These are phyloP conservation scores for Apodemus sylvaticus DNA, from an alignment of 2,113 vertebrate species.

Conservation along the genomic window DNA sequence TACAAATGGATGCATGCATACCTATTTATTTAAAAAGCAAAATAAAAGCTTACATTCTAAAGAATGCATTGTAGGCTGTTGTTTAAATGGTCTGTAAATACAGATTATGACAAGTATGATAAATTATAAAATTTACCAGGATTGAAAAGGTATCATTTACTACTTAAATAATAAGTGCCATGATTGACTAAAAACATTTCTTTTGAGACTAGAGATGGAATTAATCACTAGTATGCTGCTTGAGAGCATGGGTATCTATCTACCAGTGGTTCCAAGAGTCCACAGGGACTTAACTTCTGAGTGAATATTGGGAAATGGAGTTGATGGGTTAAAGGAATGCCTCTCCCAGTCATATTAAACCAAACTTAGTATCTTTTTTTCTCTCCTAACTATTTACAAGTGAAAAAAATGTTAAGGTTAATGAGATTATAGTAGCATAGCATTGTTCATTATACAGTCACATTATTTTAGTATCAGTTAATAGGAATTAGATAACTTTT, in stretches of 20 bases:
- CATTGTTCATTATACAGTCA: neutral
- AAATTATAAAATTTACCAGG: constrained; percentile 62
- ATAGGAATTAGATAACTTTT: neutral
- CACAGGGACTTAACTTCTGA: neutral
- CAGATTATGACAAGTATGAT: constrained; percentile 72
- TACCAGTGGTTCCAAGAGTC: neutral
- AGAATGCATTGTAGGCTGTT: constrained; percentile 47
- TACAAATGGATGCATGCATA: constrained; percentile 54
- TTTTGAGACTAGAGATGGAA: constrained; percentile 11
- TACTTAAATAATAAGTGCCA: constrained; percentile 56
- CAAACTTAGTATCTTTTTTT: neutral
- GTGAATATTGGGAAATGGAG: neutral
- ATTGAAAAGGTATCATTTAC: constrained; percentile 69
- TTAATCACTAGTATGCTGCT: neutral
- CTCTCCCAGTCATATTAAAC: neutral
- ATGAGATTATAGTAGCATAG: neutral
- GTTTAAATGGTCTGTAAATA: constrained; percentile 65
- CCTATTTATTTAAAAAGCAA: constrained; percentile 64
- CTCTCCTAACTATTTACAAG: neutral
- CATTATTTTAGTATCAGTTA: neutral
- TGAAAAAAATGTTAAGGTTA: neutral
- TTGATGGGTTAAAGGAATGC: fast-evolving
- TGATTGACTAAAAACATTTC: constrained; percentile 42
- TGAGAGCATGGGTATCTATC: neutral
- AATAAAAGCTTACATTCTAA: constrained; percentile 57